These are phyloP conservation scores for Podotricha telesiphe DNA, from an alignment of 2,888 invertebrate genomes.

Conservation along the genomic window DNA sequence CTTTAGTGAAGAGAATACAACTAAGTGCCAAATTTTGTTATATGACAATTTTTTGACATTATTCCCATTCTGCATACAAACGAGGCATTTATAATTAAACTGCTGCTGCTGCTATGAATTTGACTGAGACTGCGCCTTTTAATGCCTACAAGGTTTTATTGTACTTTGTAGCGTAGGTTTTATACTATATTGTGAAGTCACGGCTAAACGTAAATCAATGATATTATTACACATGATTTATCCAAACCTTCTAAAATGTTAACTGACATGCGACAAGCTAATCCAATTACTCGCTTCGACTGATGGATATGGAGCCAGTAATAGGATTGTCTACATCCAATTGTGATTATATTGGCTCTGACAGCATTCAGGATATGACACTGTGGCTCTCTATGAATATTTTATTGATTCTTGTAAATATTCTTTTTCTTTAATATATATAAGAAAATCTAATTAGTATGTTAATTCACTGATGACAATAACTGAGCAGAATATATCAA, in stretches of 20 bases:
- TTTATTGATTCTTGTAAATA: not conserved
- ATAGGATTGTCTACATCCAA: conserved; percentile 32
- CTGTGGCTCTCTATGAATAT: not conserved
- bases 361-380: conserved; percentile 18
- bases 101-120: too few species aligned
- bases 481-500: not conserved
- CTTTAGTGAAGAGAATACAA: too few species aligned
- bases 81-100: too few species aligned
- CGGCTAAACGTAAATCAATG: conserved; percentile 1
- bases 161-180: not conserved
- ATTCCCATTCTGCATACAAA: too few species aligned
- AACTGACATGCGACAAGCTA: conserved; percentile 28
- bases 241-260: conserved; percentile 22
- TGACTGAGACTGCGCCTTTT: too few species aligned
- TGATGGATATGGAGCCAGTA: conserved; percentile 28
- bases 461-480: not conserved
- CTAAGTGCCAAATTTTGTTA: too few species aligned
- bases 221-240: conserved; percentile 26
- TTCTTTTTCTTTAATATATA: not conserved
- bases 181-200: not conserved
- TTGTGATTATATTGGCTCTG: conserved; percentile 29
- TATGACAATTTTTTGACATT: too few species aligned
- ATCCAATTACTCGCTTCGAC: conserved; percentile 23
- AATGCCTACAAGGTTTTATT: too few species aligned
- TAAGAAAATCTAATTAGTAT: not conserved